Percentiles rank a stretch among this genome's conserved stretches.
These are phyloP conservation scores for Lemur catta DNA, from an alignment of 2,797 vertebrate genomes.

Conservation along the genomic window DNA sequence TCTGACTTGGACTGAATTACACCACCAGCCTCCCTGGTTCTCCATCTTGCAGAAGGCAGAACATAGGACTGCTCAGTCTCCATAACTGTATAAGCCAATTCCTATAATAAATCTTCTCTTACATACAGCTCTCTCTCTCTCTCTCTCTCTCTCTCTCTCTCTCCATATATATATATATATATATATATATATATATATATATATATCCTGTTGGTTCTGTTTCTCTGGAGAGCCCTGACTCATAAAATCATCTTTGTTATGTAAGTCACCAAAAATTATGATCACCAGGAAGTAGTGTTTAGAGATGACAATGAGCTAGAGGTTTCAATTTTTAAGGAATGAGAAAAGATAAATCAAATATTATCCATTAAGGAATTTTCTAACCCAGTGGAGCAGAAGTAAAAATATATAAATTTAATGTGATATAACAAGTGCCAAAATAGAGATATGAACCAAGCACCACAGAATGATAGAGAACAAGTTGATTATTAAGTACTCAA, in stretches of 20 bases:
- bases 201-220: not conserved
- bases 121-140: not conserved
- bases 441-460: not conserved
- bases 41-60: not conserved
- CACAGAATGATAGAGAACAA: not conserved
- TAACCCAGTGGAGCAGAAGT: not conserved
- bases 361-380: not conserved
- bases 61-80: not conserved
- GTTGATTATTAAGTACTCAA: not conserved
- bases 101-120: not conserved
- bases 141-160: too few relatives aligned
- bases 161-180: too few relatives aligned
- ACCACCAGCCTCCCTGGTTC: not conserved
- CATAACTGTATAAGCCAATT: not conserved
- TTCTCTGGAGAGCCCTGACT: not conserved
- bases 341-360: not conserved
- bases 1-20: not conserved
- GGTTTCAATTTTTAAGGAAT: not conserved
- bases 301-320: not conserved
- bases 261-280: constrained; percentile 21
- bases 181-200: accelerated
- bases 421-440: not conserved
- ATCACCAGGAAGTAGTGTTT: not conserved
- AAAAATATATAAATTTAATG: not conserved
- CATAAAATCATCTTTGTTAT: not conserved